These are phyloP conservation scores for Penaeus japonicus DNA, from an alignment of 1,140 invertebrate genomes.

Conservation along the genomic window DNA sequence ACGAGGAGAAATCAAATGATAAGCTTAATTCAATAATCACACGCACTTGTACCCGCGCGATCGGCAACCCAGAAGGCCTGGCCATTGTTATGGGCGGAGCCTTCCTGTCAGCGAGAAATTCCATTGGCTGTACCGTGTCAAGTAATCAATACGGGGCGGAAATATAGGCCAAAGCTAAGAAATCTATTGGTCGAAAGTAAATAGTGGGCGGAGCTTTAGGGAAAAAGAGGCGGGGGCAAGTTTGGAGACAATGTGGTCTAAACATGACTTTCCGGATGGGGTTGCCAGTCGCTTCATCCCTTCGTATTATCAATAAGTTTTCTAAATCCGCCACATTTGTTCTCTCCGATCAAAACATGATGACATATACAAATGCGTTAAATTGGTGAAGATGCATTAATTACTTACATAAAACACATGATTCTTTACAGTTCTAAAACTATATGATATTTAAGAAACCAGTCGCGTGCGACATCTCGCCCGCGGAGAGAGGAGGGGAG, in stretches of 20 bases:
- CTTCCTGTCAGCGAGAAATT: background rate
- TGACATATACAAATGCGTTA: too few relatives aligned
- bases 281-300: conserved; percentile 37
- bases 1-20: conserved; percentile 60
- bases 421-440: background rate
- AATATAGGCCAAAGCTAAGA: conserved; percentile 8
- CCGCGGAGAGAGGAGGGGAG: background rate
- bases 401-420: background rate
- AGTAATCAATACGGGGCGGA: conserved; percentile 54
- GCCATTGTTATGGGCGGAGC: conserved; percentile 46
- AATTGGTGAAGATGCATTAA: too few relatives aligned
- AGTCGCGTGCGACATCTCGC: background rate
- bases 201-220: conserved; percentile 10
- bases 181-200: conserved; percentile 4
- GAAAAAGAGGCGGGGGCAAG: conserved; percentile 3
- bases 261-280: conserved; percentile 22
- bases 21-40: conserved; percentile 60
- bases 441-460: background rate
- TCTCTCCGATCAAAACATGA: too few relatives aligned
- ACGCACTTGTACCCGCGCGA: conserved; percentile 57
- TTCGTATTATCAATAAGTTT: background rate
- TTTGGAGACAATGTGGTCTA: conserved; percentile 47
- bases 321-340: background rate
- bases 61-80: conserved; percentile 53
- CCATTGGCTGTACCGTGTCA: conserved; percentile 34